Evolutionary conservation across 2,888 invertebrate species (phyloP).

Genomic region (Automeris io): DNA sequence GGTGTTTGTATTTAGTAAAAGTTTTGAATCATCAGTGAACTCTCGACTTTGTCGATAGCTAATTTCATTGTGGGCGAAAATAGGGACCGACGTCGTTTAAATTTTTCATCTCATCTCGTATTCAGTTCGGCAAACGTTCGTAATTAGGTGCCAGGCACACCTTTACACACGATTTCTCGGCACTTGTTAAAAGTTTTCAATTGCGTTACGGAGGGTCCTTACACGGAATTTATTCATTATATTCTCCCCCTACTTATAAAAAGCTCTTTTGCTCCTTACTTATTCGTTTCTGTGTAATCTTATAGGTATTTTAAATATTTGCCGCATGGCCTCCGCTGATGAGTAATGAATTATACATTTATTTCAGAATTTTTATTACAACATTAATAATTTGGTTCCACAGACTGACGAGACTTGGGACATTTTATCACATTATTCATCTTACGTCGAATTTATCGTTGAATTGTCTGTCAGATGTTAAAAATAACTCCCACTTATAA

Average conservation of each 20-base stretch:
- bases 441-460: too few species aligned
- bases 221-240: constrained; percentile 76
- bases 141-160: constrained; percentile 69
- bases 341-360: constrained; percentile 68
- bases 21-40: too few species aligned
- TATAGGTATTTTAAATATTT: constrained; percentile 71
- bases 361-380: constrained; percentile 51
- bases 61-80: constrained; percentile 17
- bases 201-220: constrained; percentile 69
- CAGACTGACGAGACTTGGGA: constrained; percentile 16
- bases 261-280: constrained; percentile 63
- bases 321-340: constrained; percentile 61
- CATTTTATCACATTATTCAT: constrained; percentile 1
- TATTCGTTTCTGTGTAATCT: constrained; percentile 49
- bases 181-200: constrained; percentile 78
- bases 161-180: constrained; percentile 75
- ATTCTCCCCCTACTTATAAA: constrained; percentile 62
- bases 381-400: constrained; percentile 33
- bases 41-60: too few species aligned
- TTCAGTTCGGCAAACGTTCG: constrained; percentile 51
- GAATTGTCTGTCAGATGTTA: too few species aligned
- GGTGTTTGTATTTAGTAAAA: too few species aligned
- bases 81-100: constrained; percentile 36
- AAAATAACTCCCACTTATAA: too few species aligned
- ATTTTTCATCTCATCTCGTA: constrained; percentile 66